A percentile compares a stretch with the other conserved stretches of the same genome.
phyloP scores from a whole-genome alignment of 2,888 invertebrate genomes.

The Rugalucina vietnamica region DNA sequence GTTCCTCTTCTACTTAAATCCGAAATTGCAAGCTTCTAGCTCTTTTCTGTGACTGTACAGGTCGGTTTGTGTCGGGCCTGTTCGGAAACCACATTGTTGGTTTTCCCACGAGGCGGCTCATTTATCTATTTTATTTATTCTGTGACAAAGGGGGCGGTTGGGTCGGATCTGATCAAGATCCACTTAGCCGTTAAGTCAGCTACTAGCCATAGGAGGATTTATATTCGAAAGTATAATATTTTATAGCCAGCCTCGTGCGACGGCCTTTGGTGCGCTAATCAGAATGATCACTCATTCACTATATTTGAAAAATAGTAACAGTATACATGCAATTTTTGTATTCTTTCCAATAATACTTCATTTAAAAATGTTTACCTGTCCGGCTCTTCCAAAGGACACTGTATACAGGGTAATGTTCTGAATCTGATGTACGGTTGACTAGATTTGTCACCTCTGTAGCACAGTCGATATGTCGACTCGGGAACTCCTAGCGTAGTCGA shows the following conservation, averaged over 20 bases:
- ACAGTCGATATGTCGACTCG: slow-evolving; percentile 56
- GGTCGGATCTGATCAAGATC: too few species aligned
- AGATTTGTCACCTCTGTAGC: slow-evolving; percentile 43
- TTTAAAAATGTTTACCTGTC: neutral
- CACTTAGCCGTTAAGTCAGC: too few species aligned
- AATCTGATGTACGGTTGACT: slow-evolving; percentile 48
- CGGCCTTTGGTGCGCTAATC: neutral
- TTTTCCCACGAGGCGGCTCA: too few species aligned
- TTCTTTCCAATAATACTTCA: neutral
- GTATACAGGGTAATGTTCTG: slow-evolving; percentile 50
- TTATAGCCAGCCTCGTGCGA: neutral
- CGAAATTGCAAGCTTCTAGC: too few species aligned
- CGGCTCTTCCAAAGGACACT: slow-evolving; percentile 14
- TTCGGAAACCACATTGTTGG: too few species aligned
- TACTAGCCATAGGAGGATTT: too few species aligned
- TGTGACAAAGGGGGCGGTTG: too few species aligned
- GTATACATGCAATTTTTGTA: neutral
- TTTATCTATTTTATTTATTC: too few species aligned
- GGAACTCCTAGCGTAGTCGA: slow-evolving; percentile 24
- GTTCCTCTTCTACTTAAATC: too few species aligned
- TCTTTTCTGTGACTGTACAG: too few species aligned
- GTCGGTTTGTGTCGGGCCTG: too few species aligned
- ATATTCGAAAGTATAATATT: neutral
- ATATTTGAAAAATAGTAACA: neutral
- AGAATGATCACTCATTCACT: neutral